These are phyloP conservation scores for Nannobrachium achirus DNA, from an alignment of 2,113 vertebrate species.

Conservation along the genomic window DNA sequence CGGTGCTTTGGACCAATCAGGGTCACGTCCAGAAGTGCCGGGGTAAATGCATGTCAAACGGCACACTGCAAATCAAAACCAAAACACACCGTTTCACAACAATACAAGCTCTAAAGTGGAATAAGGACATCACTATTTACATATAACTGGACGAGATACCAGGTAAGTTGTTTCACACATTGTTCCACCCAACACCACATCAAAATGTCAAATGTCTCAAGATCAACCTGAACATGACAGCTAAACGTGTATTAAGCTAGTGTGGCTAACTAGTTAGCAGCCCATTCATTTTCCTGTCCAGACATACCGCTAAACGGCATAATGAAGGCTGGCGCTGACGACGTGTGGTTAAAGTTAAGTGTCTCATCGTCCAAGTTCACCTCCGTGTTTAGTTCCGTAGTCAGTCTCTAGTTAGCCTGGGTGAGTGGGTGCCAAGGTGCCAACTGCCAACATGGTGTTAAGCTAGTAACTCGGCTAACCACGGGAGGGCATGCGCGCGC, in stretches of 20 bases:
- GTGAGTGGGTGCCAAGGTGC: too few species aligned
- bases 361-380: too few species aligned
- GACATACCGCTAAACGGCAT: constrained; percentile 16
- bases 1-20: constrained; percentile 30
- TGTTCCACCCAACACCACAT: neutral
- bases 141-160: neutral
- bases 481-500: constrained; percentile 14
- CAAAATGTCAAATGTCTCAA: neutral
- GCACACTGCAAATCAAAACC: constrained; percentile 1
- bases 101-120: neutral
- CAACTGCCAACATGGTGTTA: constrained; percentile 29
- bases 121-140: neutral
- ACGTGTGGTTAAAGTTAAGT: too few species aligned
- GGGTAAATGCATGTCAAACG: constrained; percentile 21
- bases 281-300: constrained; percentile 7
- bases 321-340: neutral
- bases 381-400: too few species aligned
- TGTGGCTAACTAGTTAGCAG: constrained; percentile 43
- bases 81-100: too few species aligned
- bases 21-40: constrained; percentile 21
- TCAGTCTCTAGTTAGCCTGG: neutral
- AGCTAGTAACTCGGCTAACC: constrained; percentile 9
- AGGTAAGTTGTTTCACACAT: constrained; percentile 41
- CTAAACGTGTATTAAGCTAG: constrained; percentile 30
- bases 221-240: neutral